These are phyloP conservation scores for Ectropis grisescens DNA, from an alignment of 1,140 invertebrate species.

Conservation along the genomic window DNA sequence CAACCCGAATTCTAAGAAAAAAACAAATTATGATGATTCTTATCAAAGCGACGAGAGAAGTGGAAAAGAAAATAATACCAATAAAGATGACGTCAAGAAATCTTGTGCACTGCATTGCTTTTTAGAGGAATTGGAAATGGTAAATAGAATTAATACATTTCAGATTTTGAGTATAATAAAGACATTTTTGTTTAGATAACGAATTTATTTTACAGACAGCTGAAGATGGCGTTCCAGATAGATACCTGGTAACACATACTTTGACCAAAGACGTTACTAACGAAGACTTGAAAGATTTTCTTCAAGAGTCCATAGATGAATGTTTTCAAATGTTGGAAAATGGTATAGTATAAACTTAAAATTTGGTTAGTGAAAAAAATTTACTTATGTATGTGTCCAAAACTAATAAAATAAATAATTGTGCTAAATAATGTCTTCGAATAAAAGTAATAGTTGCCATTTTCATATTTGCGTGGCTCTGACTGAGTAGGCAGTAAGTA, in stretches of 20 bases:
- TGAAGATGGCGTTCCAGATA: conserved; percentile 67
- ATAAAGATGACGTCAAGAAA: conserved; percentile 23
- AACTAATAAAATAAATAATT: too few species aligned
- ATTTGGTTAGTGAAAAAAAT: too few species aligned
- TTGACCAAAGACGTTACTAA: conserved; percentile 67
- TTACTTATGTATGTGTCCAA: too few species aligned
- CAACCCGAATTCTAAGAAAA: conserved; percentile 35
- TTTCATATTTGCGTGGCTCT: too few species aligned
- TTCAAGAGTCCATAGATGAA: conserved; percentile 70
- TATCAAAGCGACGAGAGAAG: conserved; percentile 25
- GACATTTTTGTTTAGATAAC: too few species aligned
- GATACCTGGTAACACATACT: conserved; percentile 66
- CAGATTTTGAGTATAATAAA: too few species aligned
- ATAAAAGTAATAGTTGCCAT: too few species aligned
- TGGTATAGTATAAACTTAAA: conserved; percentile 16
- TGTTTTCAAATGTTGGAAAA: conserved; percentile 70
- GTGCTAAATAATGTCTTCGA: too few species aligned
- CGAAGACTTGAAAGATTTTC: conserved; percentile 67
- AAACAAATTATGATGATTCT: conserved; percentile 10
- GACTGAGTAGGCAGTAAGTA: too few species aligned
- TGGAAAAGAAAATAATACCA: conserved; percentile 30
- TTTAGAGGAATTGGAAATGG: conserved; percentile 70
- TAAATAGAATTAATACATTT: conserved; percentile 15
- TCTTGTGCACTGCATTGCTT: conserved; percentile 70
- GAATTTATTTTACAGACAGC: conserved; percentile 60